These are phyloP conservation scores for Thalassoma bifasciatum DNA, from an alignment of 2,113 vertebrate genomes.

Conservation along the genomic window DNA sequence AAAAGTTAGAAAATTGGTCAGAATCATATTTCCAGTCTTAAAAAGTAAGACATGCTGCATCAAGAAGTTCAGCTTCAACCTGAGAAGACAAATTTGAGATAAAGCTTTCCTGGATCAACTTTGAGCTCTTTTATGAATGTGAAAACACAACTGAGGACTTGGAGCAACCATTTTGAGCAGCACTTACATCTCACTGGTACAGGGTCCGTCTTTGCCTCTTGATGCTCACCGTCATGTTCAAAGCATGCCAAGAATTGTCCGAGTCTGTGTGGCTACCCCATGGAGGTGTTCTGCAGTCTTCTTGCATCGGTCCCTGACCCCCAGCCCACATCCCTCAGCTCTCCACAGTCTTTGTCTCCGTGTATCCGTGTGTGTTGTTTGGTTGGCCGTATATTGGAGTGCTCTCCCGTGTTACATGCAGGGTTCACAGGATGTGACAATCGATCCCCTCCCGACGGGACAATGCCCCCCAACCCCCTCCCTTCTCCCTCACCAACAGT, in stretches of 20 bases:
- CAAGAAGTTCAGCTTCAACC: background rate
- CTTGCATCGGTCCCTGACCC: conserved; percentile 29
- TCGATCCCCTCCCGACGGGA: conserved; percentile 83
- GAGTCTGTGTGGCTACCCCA: conserved; percentile 53
- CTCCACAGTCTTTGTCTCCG: background rate
- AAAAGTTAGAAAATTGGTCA: too few species aligned
- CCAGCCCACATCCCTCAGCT: conserved; percentile 41
- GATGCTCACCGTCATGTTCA: conserved; percentile 42
- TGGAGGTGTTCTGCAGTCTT: conserved; percentile 51
- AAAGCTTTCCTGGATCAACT: background rate
- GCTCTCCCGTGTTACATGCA: conserved; percentile 70
- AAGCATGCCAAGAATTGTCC: conserved; percentile 23
- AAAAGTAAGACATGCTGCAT: too few species aligned
- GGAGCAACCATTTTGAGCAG: conserved; percentile 11
- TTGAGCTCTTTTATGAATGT: too few species aligned
- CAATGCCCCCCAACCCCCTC: conserved; percentile 70
- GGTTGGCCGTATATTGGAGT: conserved; percentile 35
- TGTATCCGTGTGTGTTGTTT: conserved; percentile 33
- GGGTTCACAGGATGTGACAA: conserved; percentile 80
- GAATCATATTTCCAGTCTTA: too few species aligned
- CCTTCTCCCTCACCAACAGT: conserved; percentile 53
- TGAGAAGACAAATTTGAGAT: background rate
- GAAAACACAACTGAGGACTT: background rate
- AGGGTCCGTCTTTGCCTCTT: conserved; percentile 46
- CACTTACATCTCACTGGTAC: conserved; percentile 76